These are phyloP conservation scores for Syngnathoides biaculeatus DNA, from an alignment of 2,113 vertebrate species.

Conservation along the genomic window DNA sequence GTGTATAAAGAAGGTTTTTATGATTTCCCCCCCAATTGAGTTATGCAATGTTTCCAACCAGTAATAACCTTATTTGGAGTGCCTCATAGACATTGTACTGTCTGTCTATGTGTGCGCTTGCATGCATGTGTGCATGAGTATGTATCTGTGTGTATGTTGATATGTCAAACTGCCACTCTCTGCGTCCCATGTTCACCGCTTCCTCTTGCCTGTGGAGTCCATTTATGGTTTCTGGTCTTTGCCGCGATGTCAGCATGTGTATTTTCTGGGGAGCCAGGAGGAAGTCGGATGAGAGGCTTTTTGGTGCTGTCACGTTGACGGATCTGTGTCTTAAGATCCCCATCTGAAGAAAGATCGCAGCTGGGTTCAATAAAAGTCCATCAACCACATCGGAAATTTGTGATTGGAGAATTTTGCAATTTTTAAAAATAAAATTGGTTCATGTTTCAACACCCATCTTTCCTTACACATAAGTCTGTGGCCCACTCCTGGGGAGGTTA, in stretches of 20 bases:
- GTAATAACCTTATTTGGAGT: not conserved
- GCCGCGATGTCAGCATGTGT: slow-evolving; percentile 43
- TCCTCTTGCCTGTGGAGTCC: slow-evolving; percentile 15
- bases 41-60: not conserved
- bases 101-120: not conserved
- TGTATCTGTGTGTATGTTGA: not conserved
- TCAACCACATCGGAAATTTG: slow-evolving; percentile 32
- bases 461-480: slow-evolving; percentile 14
- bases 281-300: slow-evolving; percentile 35
- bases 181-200: slow-evolving; percentile 20
- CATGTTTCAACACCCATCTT: slow-evolving; percentile 35
- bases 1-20: slow-evolving; percentile 17
- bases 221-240: slow-evolving; percentile 43
- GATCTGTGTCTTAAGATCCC: slow-evolving; percentile 39
- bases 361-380: slow-evolving; percentile 46
- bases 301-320: slow-evolving; percentile 34
- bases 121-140: not conserved
- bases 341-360: slow-evolving; percentile 31
- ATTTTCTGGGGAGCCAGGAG: slow-evolving; percentile 57
- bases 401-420: slow-evolving; percentile 29
- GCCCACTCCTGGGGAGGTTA: slow-evolving; percentile 13
- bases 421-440: slow-evolving; percentile 29
- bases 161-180: not conserved
- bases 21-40: slow-evolving; percentile 25
- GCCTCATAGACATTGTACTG: not conserved